Conservation (phyloP, 2,888 invertebrate species). For the Copidosoma aretas region DNA sequence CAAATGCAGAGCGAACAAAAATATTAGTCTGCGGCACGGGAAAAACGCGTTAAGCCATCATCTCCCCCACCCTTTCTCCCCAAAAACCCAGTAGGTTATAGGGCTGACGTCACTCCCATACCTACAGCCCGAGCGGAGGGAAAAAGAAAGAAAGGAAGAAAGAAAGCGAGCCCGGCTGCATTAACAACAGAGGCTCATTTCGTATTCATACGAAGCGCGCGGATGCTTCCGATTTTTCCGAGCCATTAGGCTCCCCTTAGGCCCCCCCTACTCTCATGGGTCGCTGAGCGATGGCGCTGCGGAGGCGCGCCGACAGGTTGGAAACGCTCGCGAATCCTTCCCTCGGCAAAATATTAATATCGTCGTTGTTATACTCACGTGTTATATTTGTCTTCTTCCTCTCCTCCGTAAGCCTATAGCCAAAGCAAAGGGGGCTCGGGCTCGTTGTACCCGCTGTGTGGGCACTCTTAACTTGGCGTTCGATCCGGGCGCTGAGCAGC, state of each 20-base stretch:
- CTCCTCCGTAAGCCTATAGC: no score
- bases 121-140: not conserved
- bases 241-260: conserved; percentile 58
- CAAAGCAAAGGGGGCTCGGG: no score
- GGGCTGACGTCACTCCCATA: conserved; percentile 49
- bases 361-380: no score
- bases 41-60: conserved; percentile 2
- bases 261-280: no score
- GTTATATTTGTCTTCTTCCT: conserved; percentile 1
- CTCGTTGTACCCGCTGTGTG: no score
- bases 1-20: conserved; percentile 1
- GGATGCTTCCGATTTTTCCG: conserved; percentile 61
- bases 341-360: not conserved
- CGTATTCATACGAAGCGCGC: conserved; percentile 55
- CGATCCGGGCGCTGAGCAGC: no score
- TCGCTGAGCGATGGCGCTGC: conserved; percentile 55
- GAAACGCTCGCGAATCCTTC: conserved; percentile 49
- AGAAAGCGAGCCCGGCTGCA: not conserved
- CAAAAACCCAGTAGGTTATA: not conserved
- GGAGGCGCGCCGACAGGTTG: conserved; percentile 57
- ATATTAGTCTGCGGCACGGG: conserved; percentile 9
- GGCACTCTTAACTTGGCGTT: no score
- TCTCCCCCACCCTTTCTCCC: not conserved
- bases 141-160: no score
- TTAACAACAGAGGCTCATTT: conserved; percentile 51